Conservation (phyloP, 1,140 invertebrate species). For the Drosophila obscura region DNA sequence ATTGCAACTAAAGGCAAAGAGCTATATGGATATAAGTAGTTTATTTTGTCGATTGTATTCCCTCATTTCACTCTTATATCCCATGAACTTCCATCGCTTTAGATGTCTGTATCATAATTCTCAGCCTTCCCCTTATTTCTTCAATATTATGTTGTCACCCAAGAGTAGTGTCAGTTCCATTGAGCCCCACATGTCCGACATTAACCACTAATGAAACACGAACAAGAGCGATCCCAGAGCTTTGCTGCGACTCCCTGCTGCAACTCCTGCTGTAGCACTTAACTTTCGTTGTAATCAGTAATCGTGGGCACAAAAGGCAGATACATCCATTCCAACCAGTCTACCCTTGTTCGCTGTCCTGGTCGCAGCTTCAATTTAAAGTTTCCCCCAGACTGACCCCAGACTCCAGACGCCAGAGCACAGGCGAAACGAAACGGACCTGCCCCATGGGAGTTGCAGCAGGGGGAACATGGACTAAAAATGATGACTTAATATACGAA, state of each 20-base stretch:
- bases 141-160: background rate
- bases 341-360: background rate
- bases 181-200: conserved; percentile 39
- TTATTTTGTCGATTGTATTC: no score
- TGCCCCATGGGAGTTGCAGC: conserved; percentile 31
- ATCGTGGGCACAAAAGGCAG: conserved; percentile 10
- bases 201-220: conserved; percentile 52
- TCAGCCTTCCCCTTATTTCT: no score
- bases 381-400: conserved; percentile 19
- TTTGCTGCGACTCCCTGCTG: background rate
- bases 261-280: conserved; percentile 31
- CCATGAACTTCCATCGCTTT: no score
- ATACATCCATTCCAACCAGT: background rate
- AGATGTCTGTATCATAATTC: no score
- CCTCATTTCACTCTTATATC: no score
- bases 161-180: conserved; percentile 1
- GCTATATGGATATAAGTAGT: no score
- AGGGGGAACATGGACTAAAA: conserved; percentile 41
- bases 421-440: conserved; percentile 16
- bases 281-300: conserved; percentile 42
- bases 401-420: background rate
- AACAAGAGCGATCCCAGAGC: conserved; percentile 25
- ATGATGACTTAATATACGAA: conserved; percentile 77
- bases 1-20: no score
- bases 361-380: conserved; percentile 52